Conservation (phyloP, 2,797 vertebrate species). For the Pseudochirops cupreus region DNA sequence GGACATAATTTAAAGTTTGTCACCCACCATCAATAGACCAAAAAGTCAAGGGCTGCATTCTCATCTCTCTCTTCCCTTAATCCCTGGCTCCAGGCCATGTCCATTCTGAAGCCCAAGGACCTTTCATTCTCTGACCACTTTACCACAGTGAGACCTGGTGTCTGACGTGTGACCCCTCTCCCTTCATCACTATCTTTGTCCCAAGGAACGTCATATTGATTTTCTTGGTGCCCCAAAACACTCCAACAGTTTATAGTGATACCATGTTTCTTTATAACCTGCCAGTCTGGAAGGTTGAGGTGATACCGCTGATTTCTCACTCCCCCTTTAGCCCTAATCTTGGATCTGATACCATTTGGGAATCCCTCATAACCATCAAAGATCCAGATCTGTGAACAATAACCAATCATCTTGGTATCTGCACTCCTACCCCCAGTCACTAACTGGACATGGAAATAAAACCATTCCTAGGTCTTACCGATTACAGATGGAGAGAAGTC, state of each 20-base stretch:
- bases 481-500: not conserved
- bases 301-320: not conserved
- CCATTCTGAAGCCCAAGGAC: not conserved
- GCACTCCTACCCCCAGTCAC: not conserved
- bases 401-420: not conserved
- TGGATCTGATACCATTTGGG: not conserved
- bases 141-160: not conserved
- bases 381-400: not conserved
- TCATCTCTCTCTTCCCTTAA: not conserved
- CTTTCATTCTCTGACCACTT: not conserved
- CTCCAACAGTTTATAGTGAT: not conserved
- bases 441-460: not conserved
- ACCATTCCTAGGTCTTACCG: not conserved
- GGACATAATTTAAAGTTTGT: not conserved
- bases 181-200: not conserved
- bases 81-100: not conserved
- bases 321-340: not conserved
- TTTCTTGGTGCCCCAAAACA: not conserved
- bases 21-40: not conserved
- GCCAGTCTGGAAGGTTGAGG: not conserved
- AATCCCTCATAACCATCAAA: not conserved
- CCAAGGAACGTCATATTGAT: not conserved
- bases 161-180: not conserved
- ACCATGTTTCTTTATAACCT: not conserved
- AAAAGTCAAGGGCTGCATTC: not conserved